phyloP scores from a whole-genome alignment of 2,797 vertebrate genomes.

The Adrianichthys oophorus region DNA sequence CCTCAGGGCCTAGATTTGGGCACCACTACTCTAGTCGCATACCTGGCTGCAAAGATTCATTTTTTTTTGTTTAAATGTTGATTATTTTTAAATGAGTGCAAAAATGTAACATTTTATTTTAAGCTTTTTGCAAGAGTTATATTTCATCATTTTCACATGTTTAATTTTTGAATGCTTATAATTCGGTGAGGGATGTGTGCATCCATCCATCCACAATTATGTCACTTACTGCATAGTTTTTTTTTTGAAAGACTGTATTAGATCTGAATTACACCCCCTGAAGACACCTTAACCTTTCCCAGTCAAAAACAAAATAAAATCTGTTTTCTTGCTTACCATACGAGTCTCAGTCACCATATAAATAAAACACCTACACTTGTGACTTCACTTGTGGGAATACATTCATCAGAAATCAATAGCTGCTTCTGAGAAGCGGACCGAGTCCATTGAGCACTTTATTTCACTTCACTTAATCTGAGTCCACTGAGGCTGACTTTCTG shows the following conservation, averaged over 20 bases:
- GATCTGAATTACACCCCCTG: neutral
- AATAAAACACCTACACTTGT: constrained; percentile 29
- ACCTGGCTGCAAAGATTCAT: too few species aligned
- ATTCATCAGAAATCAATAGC: constrained; percentile 52
- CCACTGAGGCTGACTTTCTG: constrained; percentile 25
- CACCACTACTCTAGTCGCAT: too few species aligned
- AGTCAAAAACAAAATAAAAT: constrained; percentile 26
- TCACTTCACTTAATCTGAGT: constrained; percentile 13
- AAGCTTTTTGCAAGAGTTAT: neutral
- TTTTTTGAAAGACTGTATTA: too few species aligned
- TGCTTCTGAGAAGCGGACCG: constrained; percentile 27
- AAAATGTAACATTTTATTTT: neutral
- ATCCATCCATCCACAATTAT: too few species aligned
- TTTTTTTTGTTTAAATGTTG: too few species aligned
- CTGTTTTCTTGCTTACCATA: constrained; percentile 20
- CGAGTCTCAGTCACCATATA: constrained; percentile 31
- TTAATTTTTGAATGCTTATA: neutral
- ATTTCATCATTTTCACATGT: neutral
- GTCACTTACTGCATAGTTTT: too few species aligned
- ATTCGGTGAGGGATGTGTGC: neutral
- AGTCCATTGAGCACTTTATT: constrained; percentile 37
- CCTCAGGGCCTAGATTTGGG: too few species aligned
- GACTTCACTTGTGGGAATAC: constrained; percentile 35
- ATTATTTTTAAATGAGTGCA: too few species aligned
- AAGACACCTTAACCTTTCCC: constrained; percentile 15